Evolutionary conservation across 2,797 vertebrate species (phyloP).

Genomic region (Schizothorax lantsangensis): DNA sequence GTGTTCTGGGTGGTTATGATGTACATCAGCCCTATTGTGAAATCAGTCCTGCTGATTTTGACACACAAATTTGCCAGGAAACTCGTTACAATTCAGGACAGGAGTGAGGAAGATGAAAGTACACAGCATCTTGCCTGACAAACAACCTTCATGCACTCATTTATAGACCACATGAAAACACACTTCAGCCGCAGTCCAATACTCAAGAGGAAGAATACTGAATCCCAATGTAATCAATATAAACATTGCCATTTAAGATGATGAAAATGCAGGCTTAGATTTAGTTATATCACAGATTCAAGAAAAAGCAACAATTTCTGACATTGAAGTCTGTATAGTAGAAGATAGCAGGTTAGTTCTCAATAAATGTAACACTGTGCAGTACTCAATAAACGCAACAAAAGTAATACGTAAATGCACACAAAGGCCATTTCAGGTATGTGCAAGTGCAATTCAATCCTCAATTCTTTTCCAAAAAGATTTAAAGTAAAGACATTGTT

Average conservation of each 20-base stretch:
- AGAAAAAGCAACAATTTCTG: neutral
- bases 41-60: neutral
- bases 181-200: neutral
- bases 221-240: neutral
- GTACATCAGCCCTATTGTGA: neutral
- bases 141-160: constrained; percentile 14
- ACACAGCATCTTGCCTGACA: neutral
- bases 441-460: neutral
- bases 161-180: constrained; percentile 13
- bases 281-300: neutral
- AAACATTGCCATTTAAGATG: neutral
- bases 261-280: neutral
- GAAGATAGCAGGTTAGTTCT: neutral
- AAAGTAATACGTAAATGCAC: too few relatives aligned
- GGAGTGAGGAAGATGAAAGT: neutral
- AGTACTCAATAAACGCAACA: neutral
- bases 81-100: neutral
- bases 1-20: neutral
- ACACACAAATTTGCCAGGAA: neutral
- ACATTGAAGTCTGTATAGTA: neutral
- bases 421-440: neutral
- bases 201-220: neutral
- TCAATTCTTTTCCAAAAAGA: neutral
- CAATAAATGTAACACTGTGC: neutral
- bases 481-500: neutral